Evolutionary conservation across 2,888 invertebrate genomes (phyloP), one percentile per base, ranked within the genome.

Genomic region (Megaustenia siamemsis): DNA sequence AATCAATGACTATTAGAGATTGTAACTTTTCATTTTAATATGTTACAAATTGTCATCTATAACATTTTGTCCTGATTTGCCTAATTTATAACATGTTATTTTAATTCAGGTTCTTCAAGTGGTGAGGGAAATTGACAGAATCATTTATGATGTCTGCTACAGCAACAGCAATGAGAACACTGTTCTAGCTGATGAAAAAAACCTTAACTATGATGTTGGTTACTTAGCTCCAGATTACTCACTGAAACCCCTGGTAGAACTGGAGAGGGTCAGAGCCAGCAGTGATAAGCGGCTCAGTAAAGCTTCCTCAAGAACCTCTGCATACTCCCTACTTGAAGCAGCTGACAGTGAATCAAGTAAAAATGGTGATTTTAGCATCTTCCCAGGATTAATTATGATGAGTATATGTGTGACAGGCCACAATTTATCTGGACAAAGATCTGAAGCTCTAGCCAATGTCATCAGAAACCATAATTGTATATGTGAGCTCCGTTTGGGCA

Each of bases 401-500:
- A 91, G 90, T n/a, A 89, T 93, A 12, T 90, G 90, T 49, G 89
- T 93, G 79, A 90, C 92, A 8, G 93, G 92, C 21, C 90, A 93
- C 82, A 90, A 88, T 71, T 87, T 93, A 32, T 87, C 90, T 32
- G 89, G 90, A 6, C 88, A 89, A 15, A 87, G 91, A 43, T 88
- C 92, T 15, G 88, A 89, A 66, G 89, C 90, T 10, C 85, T 93
- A 32, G 90, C 91, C 6, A 81, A 84, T 1, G 87, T 93, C 18
- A 84, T 93, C 21, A 88, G 86, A 66, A 88, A 88, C 35, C 89
- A 91, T 82, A 86, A 89, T 35, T 93, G 93, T 83, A 89, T 93
- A 71, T 83, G 91, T 77, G 93, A 93, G 86, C 87, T 93, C n/a
- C 90, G 90, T 68, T 85, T 93, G 15, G 92, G 92, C 10, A 93